Conservation (phyloP, 2,888 invertebrate species). For the Ophioninae sp. region DNA sequence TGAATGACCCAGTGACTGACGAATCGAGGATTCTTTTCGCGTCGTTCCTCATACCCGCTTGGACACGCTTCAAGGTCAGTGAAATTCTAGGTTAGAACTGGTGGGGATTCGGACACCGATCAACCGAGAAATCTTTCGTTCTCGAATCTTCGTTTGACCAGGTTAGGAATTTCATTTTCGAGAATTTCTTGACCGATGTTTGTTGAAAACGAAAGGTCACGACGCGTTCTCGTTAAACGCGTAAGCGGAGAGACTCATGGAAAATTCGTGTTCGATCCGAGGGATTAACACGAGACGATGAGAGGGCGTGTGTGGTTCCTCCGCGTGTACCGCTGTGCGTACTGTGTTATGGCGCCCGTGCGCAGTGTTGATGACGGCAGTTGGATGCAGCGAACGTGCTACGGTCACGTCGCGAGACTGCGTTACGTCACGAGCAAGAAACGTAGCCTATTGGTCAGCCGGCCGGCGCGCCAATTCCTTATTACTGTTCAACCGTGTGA, state of each 20-base stretch:
- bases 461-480: conserved; percentile 48
- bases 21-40: background rate
- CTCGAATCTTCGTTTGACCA: background rate
- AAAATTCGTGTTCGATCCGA: conserved; percentile 5
- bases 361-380: conserved; percentile 41
- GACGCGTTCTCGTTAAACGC: background rate
- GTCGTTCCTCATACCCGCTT: background rate
- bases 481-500: conserved; percentile 5
- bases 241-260: background rate
- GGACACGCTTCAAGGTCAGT: conserved; percentile 22
- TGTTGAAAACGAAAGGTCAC: no score
- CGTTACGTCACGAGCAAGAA: conserved; percentile 66
- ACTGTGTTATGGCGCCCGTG: conserved; percentile 42
- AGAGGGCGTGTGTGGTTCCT: conserved; percentile 20
- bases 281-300: conserved; percentile 17
- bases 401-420: conserved; percentile 53
- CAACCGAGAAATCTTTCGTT: background rate
- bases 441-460: conserved; percentile 59
- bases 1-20: background rate
- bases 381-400: conserved; percentile 58
- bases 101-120: background rate
- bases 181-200: no score
- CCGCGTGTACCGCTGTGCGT: conserved; percentile 44
- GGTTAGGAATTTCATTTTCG: background rate
- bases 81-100: background rate